Conservation (phyloP, 2,797 vertebrate species). For the Triplophysa yarkandensis region DNA sequence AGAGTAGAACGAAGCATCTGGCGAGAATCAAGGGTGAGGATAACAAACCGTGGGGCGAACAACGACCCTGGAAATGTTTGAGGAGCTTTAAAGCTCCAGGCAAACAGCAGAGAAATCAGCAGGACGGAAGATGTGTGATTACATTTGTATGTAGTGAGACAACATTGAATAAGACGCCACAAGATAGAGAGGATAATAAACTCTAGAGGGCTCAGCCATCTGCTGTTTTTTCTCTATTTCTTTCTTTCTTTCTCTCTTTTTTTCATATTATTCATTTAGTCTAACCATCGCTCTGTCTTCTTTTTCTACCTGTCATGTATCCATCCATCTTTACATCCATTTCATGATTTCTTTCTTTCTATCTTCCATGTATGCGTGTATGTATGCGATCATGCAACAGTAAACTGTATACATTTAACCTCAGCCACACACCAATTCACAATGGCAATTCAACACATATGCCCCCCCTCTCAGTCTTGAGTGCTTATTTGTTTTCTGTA, state of each 20-base stretch:
- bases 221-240: constrained; percentile 55
- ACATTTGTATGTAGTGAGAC: constrained; percentile 43
- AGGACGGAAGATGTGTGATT: constrained; percentile 23
- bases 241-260: not conserved
- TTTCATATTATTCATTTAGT: constrained; percentile 27
- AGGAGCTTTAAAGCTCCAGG: constrained; percentile 14
- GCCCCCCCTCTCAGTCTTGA: not conserved
- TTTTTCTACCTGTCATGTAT: too few relatives aligned
- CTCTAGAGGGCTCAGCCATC: constrained; percentile 66
- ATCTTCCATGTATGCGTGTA: not conserved
- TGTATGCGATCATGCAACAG: not conserved
- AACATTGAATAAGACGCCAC: constrained; percentile 55
- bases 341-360: constrained; percentile 39
- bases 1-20: constrained; percentile 10
- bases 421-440: not conserved
- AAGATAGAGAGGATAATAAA: constrained; percentile 70
- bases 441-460: constrained; percentile 9
- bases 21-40: not conserved
- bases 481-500: too few relatives aligned
- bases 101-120: constrained; percentile 19
- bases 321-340: too few relatives aligned
- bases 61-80: constrained; percentile 16
- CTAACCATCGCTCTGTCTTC: constrained; percentile 35
- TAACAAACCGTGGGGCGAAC: constrained; percentile 35
- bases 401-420: not conserved